phyloP scores from a whole-genome alignment of 2,113 vertebrate genomes.

The Triplophysa rosa region DNA sequence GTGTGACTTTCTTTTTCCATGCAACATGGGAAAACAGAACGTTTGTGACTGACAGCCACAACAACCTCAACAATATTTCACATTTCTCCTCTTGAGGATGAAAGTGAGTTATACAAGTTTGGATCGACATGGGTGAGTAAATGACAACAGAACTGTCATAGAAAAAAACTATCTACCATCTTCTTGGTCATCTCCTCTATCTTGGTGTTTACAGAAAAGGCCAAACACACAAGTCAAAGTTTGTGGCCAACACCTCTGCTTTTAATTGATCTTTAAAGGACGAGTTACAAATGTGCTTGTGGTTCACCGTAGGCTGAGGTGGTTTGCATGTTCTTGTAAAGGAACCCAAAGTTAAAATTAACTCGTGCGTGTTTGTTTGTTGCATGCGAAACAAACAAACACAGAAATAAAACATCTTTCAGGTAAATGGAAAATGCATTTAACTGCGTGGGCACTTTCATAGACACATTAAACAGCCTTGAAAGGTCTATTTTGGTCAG shows the following conservation, averaged over 20 bases:
- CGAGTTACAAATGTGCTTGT: slow-evolving; percentile 21
- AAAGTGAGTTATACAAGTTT: too few relatives aligned
- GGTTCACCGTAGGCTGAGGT: slow-evolving; percentile 7
- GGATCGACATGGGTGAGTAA: too few relatives aligned
- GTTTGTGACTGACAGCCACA: too few relatives aligned
- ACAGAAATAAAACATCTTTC: slow-evolving; percentile 38
- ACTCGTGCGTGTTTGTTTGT: slow-evolving; percentile 21
- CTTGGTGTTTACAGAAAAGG: slow-evolving; percentile 2
- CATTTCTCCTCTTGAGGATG: too few relatives aligned
- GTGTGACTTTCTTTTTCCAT: too few relatives aligned
- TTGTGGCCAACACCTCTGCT: slow-evolving; percentile 20
- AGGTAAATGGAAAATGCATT: not conserved
- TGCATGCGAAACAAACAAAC: slow-evolving; percentile 35
- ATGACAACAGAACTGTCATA: too few relatives aligned
- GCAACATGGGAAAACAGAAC: too few relatives aligned
- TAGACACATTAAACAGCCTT: not conserved
- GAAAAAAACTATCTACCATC: too few relatives aligned
- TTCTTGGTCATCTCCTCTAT: too few relatives aligned
- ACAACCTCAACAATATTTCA: too few relatives aligned
- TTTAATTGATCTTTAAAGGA: slow-evolving; percentile 18
- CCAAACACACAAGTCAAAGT: not conserved
- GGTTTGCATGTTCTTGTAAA: slow-evolving; percentile 29
- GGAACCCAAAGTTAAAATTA: slow-evolving; percentile 17
- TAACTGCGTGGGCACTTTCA: not conserved
- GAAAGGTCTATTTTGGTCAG: not conserved